phyloP scores from a whole-genome alignment of 2,113 vertebrate species.

The Pseudorectes ferrugineus region DNA sequence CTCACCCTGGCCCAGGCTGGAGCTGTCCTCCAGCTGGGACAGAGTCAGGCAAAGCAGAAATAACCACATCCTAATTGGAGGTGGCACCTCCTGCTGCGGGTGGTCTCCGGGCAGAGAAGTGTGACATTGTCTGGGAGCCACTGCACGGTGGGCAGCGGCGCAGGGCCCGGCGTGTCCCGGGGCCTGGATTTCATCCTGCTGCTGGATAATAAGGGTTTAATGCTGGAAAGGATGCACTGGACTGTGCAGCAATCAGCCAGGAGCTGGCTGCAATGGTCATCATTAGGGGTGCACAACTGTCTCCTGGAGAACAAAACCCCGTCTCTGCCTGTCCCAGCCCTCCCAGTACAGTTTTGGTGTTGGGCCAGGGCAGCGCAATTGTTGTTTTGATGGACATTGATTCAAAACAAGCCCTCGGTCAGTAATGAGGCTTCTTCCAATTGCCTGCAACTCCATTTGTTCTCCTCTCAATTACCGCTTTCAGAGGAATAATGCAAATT shows the following conservation, averaged over 20 bases:
- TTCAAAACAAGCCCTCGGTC: not conserved
- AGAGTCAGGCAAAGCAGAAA: not conserved
- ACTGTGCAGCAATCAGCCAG: slow-evolving; percentile 2
- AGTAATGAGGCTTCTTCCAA: slow-evolving; percentile 25
- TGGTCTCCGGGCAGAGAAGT: not conserved
- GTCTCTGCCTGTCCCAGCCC: not conserved
- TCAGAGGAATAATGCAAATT: slow-evolving; percentile 53
- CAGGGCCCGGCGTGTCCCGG: not conserved
- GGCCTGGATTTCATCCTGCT: not conserved
- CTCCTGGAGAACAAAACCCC: not conserved
- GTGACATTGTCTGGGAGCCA: slow-evolving; percentile 20
- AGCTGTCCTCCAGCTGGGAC: not conserved
- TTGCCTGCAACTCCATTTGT: slow-evolving; percentile 30
- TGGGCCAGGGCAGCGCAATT: not conserved
- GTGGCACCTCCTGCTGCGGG: slow-evolving; percentile 35
- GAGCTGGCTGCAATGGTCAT: not conserved
- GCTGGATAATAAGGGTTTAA: not conserved
- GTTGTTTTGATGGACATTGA: not conserved
- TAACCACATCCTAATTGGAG: slow-evolving; percentile 22
- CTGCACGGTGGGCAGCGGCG: not conserved
- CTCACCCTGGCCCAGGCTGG: not conserved
- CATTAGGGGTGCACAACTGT: slow-evolving; percentile 3
- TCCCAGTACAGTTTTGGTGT: not conserved
- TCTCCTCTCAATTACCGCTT: slow-evolving; percentile 54
- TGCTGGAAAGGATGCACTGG: not conserved